Base-by-base conservation (phyloP, 2,113 vertebrate species). In the Sprattus sprattus region DNA sequence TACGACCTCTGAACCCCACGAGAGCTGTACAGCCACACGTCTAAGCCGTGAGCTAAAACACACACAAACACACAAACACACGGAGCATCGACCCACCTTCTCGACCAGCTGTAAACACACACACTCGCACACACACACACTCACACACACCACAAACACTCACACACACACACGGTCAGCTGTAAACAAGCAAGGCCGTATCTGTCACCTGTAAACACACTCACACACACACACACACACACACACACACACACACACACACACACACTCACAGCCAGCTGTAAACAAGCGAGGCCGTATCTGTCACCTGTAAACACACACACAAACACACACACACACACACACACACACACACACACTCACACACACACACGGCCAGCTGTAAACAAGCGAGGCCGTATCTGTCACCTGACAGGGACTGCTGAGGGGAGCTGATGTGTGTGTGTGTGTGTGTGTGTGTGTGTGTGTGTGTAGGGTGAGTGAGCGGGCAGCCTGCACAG, bases 181-280 rank as follows among this genome's bases (percentile, higher is more conserved):
- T 9, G 64, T 71, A 3, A 71, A 28, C 64, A 71, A 11, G 64
- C 64, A 7, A 2, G 64, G 64, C 2, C 6, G n/a, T 71, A 71
- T 71, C n/a, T 28, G 64, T 71, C 64, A 28, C 64, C 64, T 71
- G 64, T n/a, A n/a, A n/a, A n/a, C n/a, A n/a, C n/a, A n/a, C n/a
- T n/a, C n/a, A n/a, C n/a, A n/a, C n/a, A n/a, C n/a, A n/a, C n/a
- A n/a, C n/a, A n/a, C n/a, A n/a, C n/a, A n/a, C n/a, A n/a, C n/a
- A n/a, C n/a, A n/a, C n/a, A n/a, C n/a, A n/a, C n/a, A n/a, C n/a
- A n/a, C n/a, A n/a, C n/a, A n/a, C n/a, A n/a, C n/a, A n/a, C n/a
- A n/a, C n/a, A n/a, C n/a, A n/a, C n/a, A n/a, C n/a, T n/a, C n/a
- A n/a, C n/a, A n/a, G 22, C 57, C 13, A 25, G n/a, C 64, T 9